phyloP scores from a whole-genome alignment of 2,113 vertebrate genomes.

The Struthidea cinerea region DNA sequence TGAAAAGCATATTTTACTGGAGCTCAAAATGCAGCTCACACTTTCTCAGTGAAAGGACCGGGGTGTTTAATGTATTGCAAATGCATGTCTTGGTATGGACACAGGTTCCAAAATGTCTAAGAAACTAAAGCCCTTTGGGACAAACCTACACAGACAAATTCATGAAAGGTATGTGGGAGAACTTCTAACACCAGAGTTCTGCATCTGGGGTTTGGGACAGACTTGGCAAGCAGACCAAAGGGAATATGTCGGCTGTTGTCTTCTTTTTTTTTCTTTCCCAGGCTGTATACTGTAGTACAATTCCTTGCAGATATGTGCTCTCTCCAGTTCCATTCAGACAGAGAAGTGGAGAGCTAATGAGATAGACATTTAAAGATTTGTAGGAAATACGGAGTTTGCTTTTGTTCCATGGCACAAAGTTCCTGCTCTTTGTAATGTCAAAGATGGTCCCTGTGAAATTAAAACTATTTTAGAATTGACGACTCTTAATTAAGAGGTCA shows the following conservation, averaged over 20 bases:
- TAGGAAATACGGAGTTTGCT: not conserved
- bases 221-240: not conserved
- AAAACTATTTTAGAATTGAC: not conserved
- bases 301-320: not conserved
- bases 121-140: not conserved
- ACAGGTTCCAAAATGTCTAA: not conserved
- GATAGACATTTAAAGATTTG: not conserved
- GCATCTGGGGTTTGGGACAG: not conserved
- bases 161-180: not conserved
- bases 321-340: not conserved
- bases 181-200: not conserved
- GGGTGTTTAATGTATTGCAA: not conserved
- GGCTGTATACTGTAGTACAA: not conserved
- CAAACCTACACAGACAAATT: not conserved
- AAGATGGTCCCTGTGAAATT: not conserved
- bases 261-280: not conserved
- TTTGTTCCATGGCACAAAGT: not conserved
- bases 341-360: not conserved
- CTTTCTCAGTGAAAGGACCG: not conserved
- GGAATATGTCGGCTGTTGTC: not conserved
- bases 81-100: not conserved
- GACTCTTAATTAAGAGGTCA: not conserved
- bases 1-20: constrained; percentile 2
- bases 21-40: not conserved
- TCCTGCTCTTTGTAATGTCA: not conserved